phyloP scores from a whole-genome alignment of 2,888 invertebrate species.

The Nemurella pictetii region DNA sequence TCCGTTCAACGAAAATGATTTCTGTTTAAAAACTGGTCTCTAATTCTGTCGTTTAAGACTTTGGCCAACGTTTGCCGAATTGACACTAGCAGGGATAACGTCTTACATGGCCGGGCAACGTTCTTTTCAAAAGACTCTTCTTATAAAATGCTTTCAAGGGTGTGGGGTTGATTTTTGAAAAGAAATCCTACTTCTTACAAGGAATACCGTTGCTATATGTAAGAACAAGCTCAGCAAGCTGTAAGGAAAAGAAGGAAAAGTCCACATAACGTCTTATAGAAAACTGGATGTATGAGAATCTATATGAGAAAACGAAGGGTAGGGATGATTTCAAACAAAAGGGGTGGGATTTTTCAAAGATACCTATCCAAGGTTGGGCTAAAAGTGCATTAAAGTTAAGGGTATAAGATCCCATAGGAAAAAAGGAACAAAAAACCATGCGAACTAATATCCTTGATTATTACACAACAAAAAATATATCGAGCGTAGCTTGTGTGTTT shows the following conservation, averaged over 20 bases:
- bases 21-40: neutral
- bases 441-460: neutral
- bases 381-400: neutral
- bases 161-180: slow-evolving; percentile 16
- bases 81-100: slow-evolving; percentile 6
- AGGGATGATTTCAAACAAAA: slow-evolving; percentile 23
- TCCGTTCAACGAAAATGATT: too few species aligned
- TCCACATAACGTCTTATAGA: neutral
- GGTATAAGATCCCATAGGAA: neutral
- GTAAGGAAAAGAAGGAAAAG: slow-evolving; percentile 8
- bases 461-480: neutral
- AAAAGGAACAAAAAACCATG: neutral
- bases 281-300: neutral
- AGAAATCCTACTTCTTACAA: slow-evolving; percentile 30
- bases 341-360: neutral
- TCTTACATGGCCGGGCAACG: slow-evolving; percentile 10
- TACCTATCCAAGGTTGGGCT: slow-evolving; percentile 9
- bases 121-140: slow-evolving; percentile 7
- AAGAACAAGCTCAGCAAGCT: slow-evolving; percentile 5
- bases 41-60: neutral
- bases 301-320: slow-evolving; percentile 5
- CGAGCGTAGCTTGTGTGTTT: too few species aligned
- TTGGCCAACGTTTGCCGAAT: slow-evolving; percentile 4
- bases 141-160: slow-evolving; percentile 26
- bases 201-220: slow-evolving; percentile 36